Conservation (phyloP, 1,140 invertebrate genomes). For the Drosophila murphyi region DNA sequence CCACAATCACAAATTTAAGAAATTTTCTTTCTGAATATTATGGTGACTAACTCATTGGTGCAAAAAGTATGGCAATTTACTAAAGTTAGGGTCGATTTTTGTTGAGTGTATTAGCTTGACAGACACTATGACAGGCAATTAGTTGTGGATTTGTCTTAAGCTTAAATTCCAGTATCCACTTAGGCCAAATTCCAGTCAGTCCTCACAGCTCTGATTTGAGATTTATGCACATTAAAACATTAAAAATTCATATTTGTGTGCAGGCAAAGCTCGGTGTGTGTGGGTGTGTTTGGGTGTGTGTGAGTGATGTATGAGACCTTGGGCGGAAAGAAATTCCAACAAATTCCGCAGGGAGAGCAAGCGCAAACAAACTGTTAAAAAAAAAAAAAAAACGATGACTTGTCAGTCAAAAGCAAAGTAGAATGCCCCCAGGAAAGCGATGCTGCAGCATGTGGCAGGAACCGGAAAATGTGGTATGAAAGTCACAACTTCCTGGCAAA, state of each 20-base stretch:
- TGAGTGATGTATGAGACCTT: not conserved
- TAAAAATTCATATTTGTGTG: slow-evolving; percentile 34
- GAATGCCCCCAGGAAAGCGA: not conserved
- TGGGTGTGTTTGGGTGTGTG: too few relatives aligned
- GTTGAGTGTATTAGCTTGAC: slow-evolving; percentile 4
- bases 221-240: slow-evolving; percentile 23
- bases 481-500: not conserved
- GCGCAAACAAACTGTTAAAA: not conserved
- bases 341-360: slow-evolving; percentile 17
- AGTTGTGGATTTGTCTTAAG: not conserved
- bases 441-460: slow-evolving; percentile 11
- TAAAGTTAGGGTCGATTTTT: too few relatives aligned
- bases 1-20: too few relatives aligned
- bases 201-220: not conserved
- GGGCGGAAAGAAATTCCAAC: slow-evolving; percentile 5
- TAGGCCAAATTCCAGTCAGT: not conserved
- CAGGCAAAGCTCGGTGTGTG: not conserved
- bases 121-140: slow-evolving; percentile 9
- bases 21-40: too few relatives aligned
- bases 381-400: slow-evolving; percentile 21
- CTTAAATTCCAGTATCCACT: slow-evolving; percentile 4
- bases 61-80: too few relatives aligned
- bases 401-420: slow-evolving; percentile 31
- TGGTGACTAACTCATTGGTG: too few relatives aligned
- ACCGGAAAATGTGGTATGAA: slow-evolving; percentile 2